phyloP scores from a whole-genome alignment of 2,113 vertebrate genomes.

The Sceloporus undulatus region DNA sequence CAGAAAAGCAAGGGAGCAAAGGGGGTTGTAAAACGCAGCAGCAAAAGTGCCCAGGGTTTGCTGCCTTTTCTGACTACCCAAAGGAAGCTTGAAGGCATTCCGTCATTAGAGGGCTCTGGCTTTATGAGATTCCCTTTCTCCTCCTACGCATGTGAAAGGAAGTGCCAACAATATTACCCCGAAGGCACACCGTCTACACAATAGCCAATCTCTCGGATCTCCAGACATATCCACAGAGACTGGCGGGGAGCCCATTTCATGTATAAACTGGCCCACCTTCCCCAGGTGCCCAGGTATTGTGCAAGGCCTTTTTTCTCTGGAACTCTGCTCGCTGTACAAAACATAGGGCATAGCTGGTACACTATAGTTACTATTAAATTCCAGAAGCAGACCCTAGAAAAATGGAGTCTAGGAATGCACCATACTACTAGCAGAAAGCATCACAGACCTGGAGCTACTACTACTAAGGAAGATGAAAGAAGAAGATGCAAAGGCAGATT shows the following conservation, averaged over 20 bases:
- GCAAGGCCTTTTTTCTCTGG: not conserved
- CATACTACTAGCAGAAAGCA: too few species aligned
- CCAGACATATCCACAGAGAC: not conserved
- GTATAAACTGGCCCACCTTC: not conserved
- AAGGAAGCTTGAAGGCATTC: not conserved
- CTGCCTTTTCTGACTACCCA: not conserved
- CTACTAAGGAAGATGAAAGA: too few species aligned
- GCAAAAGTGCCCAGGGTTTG: not conserved
- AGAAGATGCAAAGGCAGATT: too few species aligned
- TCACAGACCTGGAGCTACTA: too few species aligned
- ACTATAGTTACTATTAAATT: not conserved
- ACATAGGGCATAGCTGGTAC: not conserved
- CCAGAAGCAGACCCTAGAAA: not conserved
- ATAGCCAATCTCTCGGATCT: conserved; percentile 9
- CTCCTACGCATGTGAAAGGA: not conserved
- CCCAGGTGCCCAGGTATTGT: not conserved
- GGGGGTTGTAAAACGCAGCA: not conserved
- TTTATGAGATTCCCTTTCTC: not conserved
- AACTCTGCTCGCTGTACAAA: not conserved
- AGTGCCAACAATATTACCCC: conserved; percentile 1
- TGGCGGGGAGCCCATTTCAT: not conserved
- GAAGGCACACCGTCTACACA: not conserved
- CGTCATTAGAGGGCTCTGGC: not conserved
- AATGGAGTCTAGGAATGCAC: too few species aligned
- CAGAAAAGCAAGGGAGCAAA: not conserved